These are phyloP conservation scores for Xiphorhynchus erythropygius DNA, from an alignment of 2,797 vertebrate genomes.

Conservation along the genomic window DNA sequence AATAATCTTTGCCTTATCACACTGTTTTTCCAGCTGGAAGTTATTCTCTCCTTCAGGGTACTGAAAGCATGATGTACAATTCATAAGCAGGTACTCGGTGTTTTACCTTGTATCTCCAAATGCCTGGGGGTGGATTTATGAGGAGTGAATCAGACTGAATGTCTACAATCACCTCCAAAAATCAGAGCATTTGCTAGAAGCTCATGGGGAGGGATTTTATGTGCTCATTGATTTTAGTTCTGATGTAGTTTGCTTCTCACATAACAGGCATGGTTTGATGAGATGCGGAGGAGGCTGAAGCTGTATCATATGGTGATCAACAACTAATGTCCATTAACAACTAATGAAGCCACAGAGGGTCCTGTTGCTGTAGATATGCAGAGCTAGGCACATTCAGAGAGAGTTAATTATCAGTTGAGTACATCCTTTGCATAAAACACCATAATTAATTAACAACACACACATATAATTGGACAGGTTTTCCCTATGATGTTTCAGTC, in stretches of 20 bases:
- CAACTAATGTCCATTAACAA: neutral
- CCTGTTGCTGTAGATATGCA: neutral
- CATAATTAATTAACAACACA: neutral
- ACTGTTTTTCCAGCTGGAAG: neutral
- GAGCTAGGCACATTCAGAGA: neutral
- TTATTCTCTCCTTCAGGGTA: neutral
- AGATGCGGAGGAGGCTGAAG: neutral
- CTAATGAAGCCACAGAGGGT: neutral
- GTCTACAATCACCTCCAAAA: neutral
- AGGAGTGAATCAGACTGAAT: neutral
- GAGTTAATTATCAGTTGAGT: neutral
- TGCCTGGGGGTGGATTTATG: neutral
- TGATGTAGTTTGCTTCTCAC: neutral
- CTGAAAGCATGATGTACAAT: neutral
- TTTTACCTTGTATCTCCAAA: neutral
- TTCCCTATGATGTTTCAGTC: neutral
- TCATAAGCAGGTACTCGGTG: neutral
- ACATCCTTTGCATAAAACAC: neutral
- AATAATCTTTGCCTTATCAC: neutral
- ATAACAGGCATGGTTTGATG: neutral
- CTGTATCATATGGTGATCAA: neutral
- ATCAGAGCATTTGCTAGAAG: neutral
- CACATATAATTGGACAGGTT: neutral
- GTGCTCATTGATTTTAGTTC: neutral
- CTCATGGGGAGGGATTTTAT: neutral